Evolutionary conservation across 2,888 invertebrate species (phyloP), one percentile per base, ranked within the genome.

Genomic region (Eupithecia subfuscata): DNA sequence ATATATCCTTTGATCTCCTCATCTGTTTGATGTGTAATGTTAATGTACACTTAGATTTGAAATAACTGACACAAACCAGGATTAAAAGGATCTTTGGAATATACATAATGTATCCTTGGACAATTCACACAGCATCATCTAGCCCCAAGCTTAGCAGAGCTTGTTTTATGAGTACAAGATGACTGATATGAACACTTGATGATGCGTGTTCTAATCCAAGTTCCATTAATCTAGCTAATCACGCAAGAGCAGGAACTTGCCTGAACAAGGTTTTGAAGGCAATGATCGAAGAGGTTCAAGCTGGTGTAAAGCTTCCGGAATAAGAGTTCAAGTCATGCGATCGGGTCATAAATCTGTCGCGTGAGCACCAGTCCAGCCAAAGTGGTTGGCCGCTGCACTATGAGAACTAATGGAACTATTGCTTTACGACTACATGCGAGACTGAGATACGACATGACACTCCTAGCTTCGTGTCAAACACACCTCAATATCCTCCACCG

Each of bases 271-370:
- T 74, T 68, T 22, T 48, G n/a, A 70, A 71, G 67, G 65, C 48
- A 69, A 72, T 18, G 25, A 34, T 48, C 81, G 78, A 82, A 60
- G 52, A 25, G 1, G 84, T 80, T 79, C 81, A 82, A 82, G 82
- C 83, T 80, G 82, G 79, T 84, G 84, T 85, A 81, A 87, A 90
- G 87, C 84, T 90, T 90, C 88, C 88, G 86, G 90, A 90, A 89
- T 89, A 88, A 87, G 87, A 82, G 85, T 85, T 81, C 83, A 85
- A 88, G 87, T 86, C 90, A 91, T 90, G 90, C 89, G 85, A 93
- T 90, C 86, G 82, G 78, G 83, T 79, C 89, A 91, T 93, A 92
- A 92, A 93, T 92, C 89, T 89, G 88, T 90, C 90, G 86, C 84
- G 87, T 79, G 79, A 81, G 82, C 83, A 82, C 82, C 79, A 78